These are phyloP conservation scores for Hybos culiciformis DNA, from an alignment of 2,888 invertebrate species.

Conservation along the genomic window DNA sequence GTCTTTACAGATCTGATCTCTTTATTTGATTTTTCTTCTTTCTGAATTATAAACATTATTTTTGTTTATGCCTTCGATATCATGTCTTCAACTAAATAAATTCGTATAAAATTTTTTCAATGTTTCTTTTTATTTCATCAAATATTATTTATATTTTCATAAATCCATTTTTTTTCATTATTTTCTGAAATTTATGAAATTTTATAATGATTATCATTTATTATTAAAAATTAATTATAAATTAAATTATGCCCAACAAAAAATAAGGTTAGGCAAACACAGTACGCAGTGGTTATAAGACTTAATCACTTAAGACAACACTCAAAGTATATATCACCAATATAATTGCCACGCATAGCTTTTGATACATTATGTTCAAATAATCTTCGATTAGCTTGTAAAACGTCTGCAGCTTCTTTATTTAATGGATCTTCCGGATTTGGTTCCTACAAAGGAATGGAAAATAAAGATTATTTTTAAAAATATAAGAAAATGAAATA, in stretches of 20 bases:
- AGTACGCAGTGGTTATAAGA: slow-evolving; percentile 34
- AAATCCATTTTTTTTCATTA: background rate
- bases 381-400: slow-evolving; percentile 82
- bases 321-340: slow-evolving; percentile 89
- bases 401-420: slow-evolving; percentile 95
- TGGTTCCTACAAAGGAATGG: slow-evolving; percentile 71
- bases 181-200: slow-evolving; percentile 3
- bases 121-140: slow-evolving; percentile 8
- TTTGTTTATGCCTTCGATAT: no score
- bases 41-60: no score
- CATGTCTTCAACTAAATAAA: no score
- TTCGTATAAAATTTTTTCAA: slow-evolving; percentile 4
- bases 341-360: slow-evolving; percentile 91
- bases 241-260: slow-evolving; percentile 32
- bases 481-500: no score
- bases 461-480: no score
- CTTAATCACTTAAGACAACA: slow-evolving; percentile 82
- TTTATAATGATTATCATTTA: slow-evolving; percentile 6
- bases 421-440: slow-evolving; percentile 98
- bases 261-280: slow-evolving; percentile 29
- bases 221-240: slow-evolving; percentile 20
- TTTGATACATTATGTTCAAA: slow-evolving; percentile 95
- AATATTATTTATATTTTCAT: background rate
- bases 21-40: no score
- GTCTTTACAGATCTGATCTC: no score